Evolutionary conservation across 2,888 invertebrate species (phyloP).

Genomic region (Eledone cirrhosa): DNA sequence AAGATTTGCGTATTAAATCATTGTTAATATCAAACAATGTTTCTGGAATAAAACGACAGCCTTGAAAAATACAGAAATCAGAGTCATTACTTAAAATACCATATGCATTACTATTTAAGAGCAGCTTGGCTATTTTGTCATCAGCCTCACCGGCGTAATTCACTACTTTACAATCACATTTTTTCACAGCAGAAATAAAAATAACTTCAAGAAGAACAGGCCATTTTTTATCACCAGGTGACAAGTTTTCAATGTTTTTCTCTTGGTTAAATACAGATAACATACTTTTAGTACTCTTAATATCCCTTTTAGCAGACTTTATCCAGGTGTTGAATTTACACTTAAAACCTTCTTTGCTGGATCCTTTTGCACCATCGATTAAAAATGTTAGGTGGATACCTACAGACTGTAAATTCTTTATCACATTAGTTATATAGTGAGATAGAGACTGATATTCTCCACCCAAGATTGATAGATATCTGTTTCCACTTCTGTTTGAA

Average conservation of each 20-base stretch:
- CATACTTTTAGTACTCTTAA: constrained; percentile 47
- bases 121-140: constrained; percentile 50
- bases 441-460: constrained; percentile 58
- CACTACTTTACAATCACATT: constrained; percentile 49
- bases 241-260: constrained; percentile 41
- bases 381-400: constrained; percentile 59
- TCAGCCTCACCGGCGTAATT: constrained; percentile 59
- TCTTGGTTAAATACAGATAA: constrained; percentile 48
- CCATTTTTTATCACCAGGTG: constrained; percentile 44
- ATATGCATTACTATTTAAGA: constrained; percentile 52
- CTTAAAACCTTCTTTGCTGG: constrained; percentile 43
- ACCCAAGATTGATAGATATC: constrained; percentile 54
- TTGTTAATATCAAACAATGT: constrained; percentile 59
- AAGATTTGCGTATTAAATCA: constrained; percentile 52
- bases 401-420: constrained; percentile 50
- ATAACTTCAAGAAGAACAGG: constrained; percentile 61
- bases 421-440: constrained; percentile 50
- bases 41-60: constrained; percentile 52
- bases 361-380: constrained; percentile 60
- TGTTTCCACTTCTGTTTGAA: constrained; percentile 43
- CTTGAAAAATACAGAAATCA: constrained; percentile 61
- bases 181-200: constrained; percentile 46
- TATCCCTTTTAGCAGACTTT: constrained; percentile 48
- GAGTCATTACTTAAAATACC: constrained; percentile 62
- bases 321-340: constrained; percentile 61